Conservation (phyloP, 2,797 vertebrate species). For the Neopelma chrysocephalum region DNA sequence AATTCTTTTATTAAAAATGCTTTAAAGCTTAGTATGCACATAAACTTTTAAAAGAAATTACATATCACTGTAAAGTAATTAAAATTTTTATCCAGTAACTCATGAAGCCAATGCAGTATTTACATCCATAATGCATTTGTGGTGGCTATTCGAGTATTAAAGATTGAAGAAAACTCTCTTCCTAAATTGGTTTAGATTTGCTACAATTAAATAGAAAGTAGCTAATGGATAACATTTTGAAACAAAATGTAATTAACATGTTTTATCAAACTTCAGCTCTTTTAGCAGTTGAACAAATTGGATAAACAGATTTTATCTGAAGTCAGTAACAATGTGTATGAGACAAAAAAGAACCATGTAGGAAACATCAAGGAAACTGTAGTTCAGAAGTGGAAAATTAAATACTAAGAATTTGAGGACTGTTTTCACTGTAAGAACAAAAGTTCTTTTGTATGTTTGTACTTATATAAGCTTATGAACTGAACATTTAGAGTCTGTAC, state of each 20-base stretch:
- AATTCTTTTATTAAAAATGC: neutral
- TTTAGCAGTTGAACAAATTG: neutral
- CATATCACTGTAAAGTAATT: neutral
- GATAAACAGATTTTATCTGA: constrained; percentile 7
- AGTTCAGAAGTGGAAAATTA: neutral
- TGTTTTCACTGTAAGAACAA: neutral
- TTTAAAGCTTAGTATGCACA: neutral
- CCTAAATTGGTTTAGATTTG: neutral
- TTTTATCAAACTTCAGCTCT: constrained; percentile 7
- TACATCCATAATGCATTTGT: neutral
- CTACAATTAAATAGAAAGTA: constrained; percentile 6
- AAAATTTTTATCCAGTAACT: neutral
- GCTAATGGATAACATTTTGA: neutral
- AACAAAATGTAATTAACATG: neutral
- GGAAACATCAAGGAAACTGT: neutral
- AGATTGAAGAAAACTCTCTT: neutral
- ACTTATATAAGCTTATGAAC: neutral
- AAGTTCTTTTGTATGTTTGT: neutral
- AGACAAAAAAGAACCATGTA: neutral
- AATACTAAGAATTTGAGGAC: neutral
- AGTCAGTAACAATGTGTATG: neutral
- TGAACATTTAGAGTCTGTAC: neutral
- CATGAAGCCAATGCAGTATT: neutral
- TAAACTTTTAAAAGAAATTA: neutral
- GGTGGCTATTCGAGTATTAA: neutral